These are phyloP conservation scores for Cryptus viduatorius DNA, from an alignment of 2,888 invertebrate genomes.

Conservation along the genomic window DNA sequence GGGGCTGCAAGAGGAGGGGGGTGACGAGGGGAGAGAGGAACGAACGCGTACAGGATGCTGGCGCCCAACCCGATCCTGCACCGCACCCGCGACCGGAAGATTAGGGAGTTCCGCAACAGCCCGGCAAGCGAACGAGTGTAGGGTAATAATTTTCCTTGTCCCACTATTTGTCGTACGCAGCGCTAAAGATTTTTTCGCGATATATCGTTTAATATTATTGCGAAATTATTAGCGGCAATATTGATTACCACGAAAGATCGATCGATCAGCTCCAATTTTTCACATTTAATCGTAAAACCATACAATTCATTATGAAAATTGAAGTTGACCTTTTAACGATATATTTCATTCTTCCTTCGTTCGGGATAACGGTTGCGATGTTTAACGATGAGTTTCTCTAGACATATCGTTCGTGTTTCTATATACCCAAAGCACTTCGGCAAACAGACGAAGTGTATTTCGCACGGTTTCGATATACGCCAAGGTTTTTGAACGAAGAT, in stretches of 20 bases:
- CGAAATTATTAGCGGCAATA: no score
- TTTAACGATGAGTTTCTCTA: background rate
- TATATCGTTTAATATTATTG: background rate
- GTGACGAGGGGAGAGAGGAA: conserved; percentile 35
- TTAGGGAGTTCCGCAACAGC: conserved; percentile 55
- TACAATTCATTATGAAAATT: conserved; percentile 1
- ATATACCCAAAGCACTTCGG: conserved; percentile 26
- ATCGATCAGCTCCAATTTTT: no score
- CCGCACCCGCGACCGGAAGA: conserved; percentile 45
- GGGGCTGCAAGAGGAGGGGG: background rate
- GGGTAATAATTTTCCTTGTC: conserved; percentile 14
- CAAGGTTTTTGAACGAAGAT: conserved; percentile 21
- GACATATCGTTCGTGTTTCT: background rate
- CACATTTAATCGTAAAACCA: background rate
- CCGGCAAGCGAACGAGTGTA: conserved; percentile 33
- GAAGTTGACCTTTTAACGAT: background rate
- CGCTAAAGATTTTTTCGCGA: background rate
- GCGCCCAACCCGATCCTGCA: conserved; percentile 47
- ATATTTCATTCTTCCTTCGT: background rate
- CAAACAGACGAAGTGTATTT: conserved; percentile 26
- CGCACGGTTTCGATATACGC: conserved; percentile 25
- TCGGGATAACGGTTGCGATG: conserved; percentile 21
- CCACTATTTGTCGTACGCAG: background rate
- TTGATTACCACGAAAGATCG: no score
- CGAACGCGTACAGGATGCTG: conserved; percentile 55